Conservation (phyloP, 1,140 invertebrate species). For the Ruditapes philippinarum region DNA sequence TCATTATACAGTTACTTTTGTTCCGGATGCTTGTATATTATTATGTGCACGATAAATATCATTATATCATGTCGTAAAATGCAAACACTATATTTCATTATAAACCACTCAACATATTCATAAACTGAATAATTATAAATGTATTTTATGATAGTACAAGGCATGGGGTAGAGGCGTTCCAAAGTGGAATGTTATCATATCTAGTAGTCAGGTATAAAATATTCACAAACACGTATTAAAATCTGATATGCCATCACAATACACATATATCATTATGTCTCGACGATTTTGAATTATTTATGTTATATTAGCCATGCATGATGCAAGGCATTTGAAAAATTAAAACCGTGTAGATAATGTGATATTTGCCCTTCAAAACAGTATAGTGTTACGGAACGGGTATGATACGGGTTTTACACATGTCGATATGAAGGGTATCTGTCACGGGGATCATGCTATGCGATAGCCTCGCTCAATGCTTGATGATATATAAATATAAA, state of each 20-base stretch:
- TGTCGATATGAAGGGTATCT: constrained; percentile 19
- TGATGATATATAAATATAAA: constrained; percentile 38
- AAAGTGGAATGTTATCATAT: constrained; percentile 52
- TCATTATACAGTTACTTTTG: no score
- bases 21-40: no score
- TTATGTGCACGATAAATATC: no score
- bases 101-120: no score
- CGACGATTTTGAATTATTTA: constrained; percentile 52
- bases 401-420: constrained; percentile 26
- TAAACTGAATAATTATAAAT: background rate
- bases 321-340: constrained; percentile 39
- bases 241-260: constrained; percentile 23
- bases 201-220: constrained; percentile 28
- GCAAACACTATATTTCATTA: no score
- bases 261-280: constrained; percentile 24
- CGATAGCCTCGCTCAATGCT: background rate
- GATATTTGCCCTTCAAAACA: constrained; percentile 12
- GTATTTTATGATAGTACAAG: constrained; percentile 1
- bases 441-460: background rate
- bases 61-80: no score
- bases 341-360: constrained; percentile 33
- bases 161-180: constrained; percentile 39
- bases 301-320: constrained; percentile 62
- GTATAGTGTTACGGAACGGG: constrained; percentile 27
- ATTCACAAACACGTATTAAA: constrained; percentile 34